Conservation (phyloP, 1,140 invertebrate genomes). For the Harpegnathos saltator region DNA sequence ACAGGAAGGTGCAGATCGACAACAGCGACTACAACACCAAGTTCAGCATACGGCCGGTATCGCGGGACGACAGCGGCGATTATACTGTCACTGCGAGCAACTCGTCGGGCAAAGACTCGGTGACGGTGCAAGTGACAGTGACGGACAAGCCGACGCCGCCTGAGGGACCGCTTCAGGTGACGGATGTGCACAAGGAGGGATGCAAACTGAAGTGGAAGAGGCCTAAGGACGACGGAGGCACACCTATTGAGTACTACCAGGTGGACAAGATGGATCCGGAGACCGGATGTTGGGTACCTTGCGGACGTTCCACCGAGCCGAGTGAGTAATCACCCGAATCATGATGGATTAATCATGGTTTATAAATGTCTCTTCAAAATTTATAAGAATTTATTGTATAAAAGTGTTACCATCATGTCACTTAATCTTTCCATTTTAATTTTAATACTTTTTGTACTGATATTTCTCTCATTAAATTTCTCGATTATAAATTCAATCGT, state of each 20-base stretch:
- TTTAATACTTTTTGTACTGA: too few relatives aligned
- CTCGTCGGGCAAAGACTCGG: conserved; percentile 94
- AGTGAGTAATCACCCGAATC: conserved; percentile 83
- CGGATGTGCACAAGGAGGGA: conserved; percentile 96
- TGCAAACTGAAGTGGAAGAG: conserved; percentile 98
- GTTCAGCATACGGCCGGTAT: conserved; percentile 92
- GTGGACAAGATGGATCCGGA: conserved; percentile 97
- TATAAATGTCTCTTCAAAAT: not conserved
- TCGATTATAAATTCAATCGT: not conserved
- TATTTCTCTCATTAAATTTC: not conserved
- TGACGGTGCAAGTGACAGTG: conserved; percentile 95
- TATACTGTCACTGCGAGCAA: conserved; percentile 95
- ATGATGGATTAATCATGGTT: not conserved
- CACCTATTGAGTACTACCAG: conserved; percentile 96
- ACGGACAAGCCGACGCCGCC: conserved; percentile 96
- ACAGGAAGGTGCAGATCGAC: conserved; percentile 91
- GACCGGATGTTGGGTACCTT: conserved; percentile 97
- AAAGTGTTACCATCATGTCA: too few relatives aligned
- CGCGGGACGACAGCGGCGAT: conserved; percentile 93
- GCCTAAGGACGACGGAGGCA: conserved; percentile 95
- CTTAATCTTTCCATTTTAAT: not conserved
- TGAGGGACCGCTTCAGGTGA: conserved; percentile 95
- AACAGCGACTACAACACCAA: conserved; percentile 96
- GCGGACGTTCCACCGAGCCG: conserved; percentile 93
- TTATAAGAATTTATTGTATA: too few relatives aligned